Percentiles rank a stretch among this genome's conserved stretches.
phyloP scores from a whole-genome alignment of 2,797 vertebrate genomes.

The Etheostoma nigrum region DNA sequence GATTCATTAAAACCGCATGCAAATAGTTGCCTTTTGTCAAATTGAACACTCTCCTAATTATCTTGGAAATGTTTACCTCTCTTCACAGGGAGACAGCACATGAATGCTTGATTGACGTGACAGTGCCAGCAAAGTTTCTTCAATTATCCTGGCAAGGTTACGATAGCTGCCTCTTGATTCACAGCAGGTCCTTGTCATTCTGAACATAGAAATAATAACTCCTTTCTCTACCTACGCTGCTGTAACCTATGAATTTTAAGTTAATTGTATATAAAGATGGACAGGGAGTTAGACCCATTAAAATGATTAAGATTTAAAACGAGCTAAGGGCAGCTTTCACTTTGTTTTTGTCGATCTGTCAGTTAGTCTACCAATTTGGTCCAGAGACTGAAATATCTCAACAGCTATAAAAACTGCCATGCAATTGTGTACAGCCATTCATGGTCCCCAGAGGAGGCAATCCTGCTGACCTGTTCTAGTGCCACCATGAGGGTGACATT shows the following conservation, averaged over 20 bases:
- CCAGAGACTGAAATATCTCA: conserved; percentile 13
- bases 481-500: too few species aligned
- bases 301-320: conserved; percentile 37
- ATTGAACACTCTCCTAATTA: conserved; percentile 62
- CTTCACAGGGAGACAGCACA: conserved; percentile 54
- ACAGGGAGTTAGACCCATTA: conserved; percentile 23
- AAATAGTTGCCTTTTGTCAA: conserved; percentile 57
- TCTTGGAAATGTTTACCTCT: conserved; percentile 61
- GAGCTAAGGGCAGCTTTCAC: conserved; percentile 11
- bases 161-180: conserved; percentile 52
- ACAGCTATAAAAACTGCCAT: not conserved
- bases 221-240: conserved; percentile 34
- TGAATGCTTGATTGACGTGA: conserved; percentile 66
- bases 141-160: conserved; percentile 72
- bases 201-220: conserved; percentile 44
- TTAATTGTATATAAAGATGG: conserved; percentile 26
- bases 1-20: conserved; percentile 52
- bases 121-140: conserved; percentile 61
- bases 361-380: not conserved
- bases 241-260: conserved; percentile 49
- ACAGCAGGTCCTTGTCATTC: conserved; percentile 59
- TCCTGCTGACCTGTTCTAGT: not conserved
- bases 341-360: not conserved
- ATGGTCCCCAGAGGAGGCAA: conserved; percentile 2
- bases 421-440: not conserved